phyloP scores from a whole-genome alignment of 2,113 vertebrate genomes.

The Polypterus senegalus region DNA sequence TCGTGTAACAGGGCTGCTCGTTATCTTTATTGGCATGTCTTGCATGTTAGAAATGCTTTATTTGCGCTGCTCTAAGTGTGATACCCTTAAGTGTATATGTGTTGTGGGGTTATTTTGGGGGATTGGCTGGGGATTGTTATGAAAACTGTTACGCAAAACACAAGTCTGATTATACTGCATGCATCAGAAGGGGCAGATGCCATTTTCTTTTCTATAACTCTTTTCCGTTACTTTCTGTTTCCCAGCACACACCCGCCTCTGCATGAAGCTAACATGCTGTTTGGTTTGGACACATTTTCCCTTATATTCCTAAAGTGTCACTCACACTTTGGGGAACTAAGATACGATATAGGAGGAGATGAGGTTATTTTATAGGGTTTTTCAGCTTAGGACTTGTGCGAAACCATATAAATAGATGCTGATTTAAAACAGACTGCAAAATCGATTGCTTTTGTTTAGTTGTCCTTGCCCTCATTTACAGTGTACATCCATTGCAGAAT shows the following conservation, averaged over 20 bases:
- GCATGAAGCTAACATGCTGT: background rate
- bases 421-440: background rate
- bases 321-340: background rate
- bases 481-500: background rate
- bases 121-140: conserved; percentile 12
- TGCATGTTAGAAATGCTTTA: conserved; percentile 37
- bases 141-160: too few relatives aligned
- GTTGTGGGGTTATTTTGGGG: conserved; percentile 16
- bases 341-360: background rate
- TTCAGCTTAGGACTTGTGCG: background rate
- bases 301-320: background rate
- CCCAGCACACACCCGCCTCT: background rate
- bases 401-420: background rate
- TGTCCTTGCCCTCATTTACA: background rate
- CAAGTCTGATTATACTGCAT: too few relatives aligned
- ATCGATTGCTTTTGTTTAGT: background rate
- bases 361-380: background rate
- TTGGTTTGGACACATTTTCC: background rate
- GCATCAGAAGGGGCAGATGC: too few relatives aligned
- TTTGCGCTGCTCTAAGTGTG: conserved; percentile 36
- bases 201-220: too few relatives aligned
- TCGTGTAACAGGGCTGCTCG: background rate
- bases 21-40: conserved; percentile 38
- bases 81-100: too few relatives aligned
- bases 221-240: background rate